These are phyloP conservation scores for Meloidogyne hapla DNA, from an alignment of 1,140 invertebrate species.

Conservation along the genomic window DNA sequence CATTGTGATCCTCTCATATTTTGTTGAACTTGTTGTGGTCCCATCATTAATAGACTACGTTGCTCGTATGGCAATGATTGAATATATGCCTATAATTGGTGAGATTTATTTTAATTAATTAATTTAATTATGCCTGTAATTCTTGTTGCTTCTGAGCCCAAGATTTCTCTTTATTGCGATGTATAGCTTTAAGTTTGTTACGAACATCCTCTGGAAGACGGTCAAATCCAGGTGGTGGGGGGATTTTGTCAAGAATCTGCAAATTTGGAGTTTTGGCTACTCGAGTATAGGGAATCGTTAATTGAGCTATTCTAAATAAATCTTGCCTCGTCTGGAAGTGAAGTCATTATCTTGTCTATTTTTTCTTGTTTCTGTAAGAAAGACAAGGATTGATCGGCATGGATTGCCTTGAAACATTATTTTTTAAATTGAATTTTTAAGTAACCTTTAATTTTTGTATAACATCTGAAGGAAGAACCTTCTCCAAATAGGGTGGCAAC, in stretches of 20 bases:
- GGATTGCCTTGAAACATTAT: constrained; percentile 36
- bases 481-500: constrained; percentile 47
- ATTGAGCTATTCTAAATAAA: too few relatives aligned
- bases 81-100: constrained; percentile 25
- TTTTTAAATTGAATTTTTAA: not conserved
- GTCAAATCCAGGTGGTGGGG: constrained; percentile 51
- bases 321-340: constrained; percentile 39
- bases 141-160: constrained; percentile 51
- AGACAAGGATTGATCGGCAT: constrained; percentile 36
- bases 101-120: not conserved
- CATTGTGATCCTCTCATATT: not conserved
- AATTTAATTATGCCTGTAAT: constrained; percentile 32
- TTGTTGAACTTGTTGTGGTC: not conserved
- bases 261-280: not conserved
- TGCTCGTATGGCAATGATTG: constrained; percentile 38
- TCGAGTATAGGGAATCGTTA: not conserved
- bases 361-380: constrained; percentile 52
- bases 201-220: constrained; percentile 45
- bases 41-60: constrained; percentile 33
- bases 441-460: constrained; percentile 39
- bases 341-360: constrained; percentile 52
- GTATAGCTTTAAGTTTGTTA: constrained; percentile 43
- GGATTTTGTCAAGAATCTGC: constrained; percentile 52
- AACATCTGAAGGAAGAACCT: constrained; percentile 47
- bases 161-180: constrained; percentile 43